These are phyloP conservation scores for Arizona elegans DNA, from an alignment of 2,113 vertebrate genomes.

Conservation along the genomic window DNA sequence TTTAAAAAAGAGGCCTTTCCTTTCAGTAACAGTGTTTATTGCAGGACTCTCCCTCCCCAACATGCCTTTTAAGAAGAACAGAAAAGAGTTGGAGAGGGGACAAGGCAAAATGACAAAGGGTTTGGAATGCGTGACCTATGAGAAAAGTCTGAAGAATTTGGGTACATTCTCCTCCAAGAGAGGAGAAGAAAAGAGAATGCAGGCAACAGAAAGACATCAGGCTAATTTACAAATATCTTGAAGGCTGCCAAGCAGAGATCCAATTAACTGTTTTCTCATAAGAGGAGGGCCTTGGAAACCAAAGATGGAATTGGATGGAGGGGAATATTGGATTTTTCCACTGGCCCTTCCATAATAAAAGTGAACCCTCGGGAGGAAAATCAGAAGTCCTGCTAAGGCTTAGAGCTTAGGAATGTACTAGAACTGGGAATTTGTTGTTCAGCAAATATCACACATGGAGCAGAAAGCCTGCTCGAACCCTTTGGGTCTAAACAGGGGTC, in stretches of 20 bases:
- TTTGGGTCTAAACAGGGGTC: background rate
- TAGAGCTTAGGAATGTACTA: background rate
- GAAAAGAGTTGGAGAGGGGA: background rate
- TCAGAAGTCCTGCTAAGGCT: background rate
- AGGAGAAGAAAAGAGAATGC: background rate
- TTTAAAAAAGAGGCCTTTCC: too few species aligned
- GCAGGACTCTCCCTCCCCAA: background rate
- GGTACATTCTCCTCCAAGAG: background rate
- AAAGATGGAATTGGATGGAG: background rate
- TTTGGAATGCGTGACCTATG: conserved; percentile 7
- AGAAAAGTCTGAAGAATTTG: background rate
- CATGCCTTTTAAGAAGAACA: background rate
- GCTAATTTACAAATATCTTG: background rate
- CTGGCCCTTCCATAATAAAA: background rate
- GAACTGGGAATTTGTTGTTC: background rate
- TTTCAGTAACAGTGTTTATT: background rate
- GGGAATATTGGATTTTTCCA: background rate
- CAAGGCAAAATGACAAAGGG: background rate
- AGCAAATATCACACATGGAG: background rate
- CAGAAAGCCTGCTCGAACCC: background rate
- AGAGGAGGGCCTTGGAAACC: background rate
- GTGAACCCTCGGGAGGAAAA: background rate
- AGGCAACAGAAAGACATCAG: background rate
- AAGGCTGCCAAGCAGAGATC: background rate
- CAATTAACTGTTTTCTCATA: background rate